A percentile compares a stretch with the other conserved stretches of the same genome.
phyloP scores from a whole-genome alignment of 2,888 invertebrate species.

The Meteorus cinctellus region DNA sequence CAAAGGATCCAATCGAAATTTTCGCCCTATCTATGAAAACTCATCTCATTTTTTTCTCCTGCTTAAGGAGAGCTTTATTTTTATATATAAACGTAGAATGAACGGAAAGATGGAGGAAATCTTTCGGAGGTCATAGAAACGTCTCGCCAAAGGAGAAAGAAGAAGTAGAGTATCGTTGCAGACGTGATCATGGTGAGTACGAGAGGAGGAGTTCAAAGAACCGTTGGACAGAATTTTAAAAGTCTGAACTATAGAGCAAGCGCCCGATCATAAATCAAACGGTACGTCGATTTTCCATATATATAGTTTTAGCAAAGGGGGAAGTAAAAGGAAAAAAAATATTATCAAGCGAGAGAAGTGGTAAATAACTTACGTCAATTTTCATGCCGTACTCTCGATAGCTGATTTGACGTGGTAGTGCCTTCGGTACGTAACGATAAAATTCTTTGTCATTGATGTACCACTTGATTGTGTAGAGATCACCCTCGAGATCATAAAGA shows the following conservation, averaged over 20 bases:
- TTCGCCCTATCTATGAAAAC: not conserved
- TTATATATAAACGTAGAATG: conserved; percentile 1
- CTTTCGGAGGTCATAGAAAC: not conserved
- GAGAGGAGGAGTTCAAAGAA: conserved; percentile 52
- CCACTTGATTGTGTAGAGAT: conserved; percentile 85
- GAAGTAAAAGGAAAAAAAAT: not conserved
- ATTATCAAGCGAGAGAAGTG: conserved; percentile 14
- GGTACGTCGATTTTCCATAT: conserved; percentile 52
- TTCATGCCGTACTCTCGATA: conserved; percentile 80
- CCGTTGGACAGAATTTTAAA: conserved; percentile 55
- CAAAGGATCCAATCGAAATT: conserved; percentile 15
- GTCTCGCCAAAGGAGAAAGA: conserved; percentile 9
- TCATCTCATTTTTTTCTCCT: conserved; percentile 32
- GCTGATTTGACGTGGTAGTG: conserved; percentile 81
- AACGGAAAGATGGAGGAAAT: conserved; percentile 25
- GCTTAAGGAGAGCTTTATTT: not conserved
- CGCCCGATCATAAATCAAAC: conserved; percentile 58
- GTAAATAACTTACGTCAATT: conserved; percentile 81
- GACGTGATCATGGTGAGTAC: conserved; percentile 1
- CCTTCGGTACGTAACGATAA: conserved; percentile 84
- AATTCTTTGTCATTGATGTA: conserved; percentile 84
- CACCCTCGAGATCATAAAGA: conserved; percentile 65
- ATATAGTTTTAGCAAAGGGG: not conserved
- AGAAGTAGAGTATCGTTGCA: conserved; percentile 34
- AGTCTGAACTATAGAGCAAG: conserved; percentile 50